A percentile compares a stretch with the other conserved stretches of the same genome.
phyloP scores from a whole-genome alignment of 2,888 invertebrate genomes.

The Coelogynopora nodosa region DNA sequence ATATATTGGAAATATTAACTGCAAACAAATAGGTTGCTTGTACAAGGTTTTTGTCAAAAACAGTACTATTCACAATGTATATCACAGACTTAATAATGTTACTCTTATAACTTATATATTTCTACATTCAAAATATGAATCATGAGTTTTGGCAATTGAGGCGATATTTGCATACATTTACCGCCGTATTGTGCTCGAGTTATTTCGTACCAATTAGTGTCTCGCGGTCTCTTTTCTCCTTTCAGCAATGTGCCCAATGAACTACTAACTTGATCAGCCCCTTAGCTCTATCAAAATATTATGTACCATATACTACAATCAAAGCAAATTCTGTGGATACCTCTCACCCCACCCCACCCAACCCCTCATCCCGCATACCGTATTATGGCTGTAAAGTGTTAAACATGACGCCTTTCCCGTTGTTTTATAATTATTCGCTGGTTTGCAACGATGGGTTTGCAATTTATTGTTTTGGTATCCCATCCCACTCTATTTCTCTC shows the following conservation, averaged over 20 bases:
- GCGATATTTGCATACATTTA: too few species aligned
- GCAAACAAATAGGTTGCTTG: too few species aligned
- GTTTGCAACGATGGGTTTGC: background rate
- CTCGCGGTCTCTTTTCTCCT: too few species aligned
- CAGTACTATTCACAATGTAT: background rate
- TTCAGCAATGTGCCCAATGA: background rate
- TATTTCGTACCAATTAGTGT: too few species aligned
- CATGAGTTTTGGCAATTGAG: conserved; percentile 15
- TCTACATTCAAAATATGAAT: conserved; percentile 15
- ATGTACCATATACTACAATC: background rate
- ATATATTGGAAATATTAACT: background rate
- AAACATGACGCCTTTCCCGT: conserved; percentile 18
- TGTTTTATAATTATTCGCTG: too few species aligned
- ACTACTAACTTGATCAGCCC: too few species aligned
- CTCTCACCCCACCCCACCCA: too few species aligned
- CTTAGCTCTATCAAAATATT: background rate
- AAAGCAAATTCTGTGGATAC: conserved; percentile 23
- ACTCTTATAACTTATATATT: background rate
- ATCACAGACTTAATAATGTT: background rate
- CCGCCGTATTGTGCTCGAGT: too few species aligned
- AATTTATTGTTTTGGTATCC: conserved; percentile 4
- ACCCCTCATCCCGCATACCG: too few species aligned
- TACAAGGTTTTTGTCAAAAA: conserved; percentile 11
- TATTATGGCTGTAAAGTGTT: conserved; percentile 1
- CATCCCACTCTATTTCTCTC: too few species aligned